phyloP scores from a whole-genome alignment of 2,888 invertebrate species.

The Drosophila colorata region DNA sequence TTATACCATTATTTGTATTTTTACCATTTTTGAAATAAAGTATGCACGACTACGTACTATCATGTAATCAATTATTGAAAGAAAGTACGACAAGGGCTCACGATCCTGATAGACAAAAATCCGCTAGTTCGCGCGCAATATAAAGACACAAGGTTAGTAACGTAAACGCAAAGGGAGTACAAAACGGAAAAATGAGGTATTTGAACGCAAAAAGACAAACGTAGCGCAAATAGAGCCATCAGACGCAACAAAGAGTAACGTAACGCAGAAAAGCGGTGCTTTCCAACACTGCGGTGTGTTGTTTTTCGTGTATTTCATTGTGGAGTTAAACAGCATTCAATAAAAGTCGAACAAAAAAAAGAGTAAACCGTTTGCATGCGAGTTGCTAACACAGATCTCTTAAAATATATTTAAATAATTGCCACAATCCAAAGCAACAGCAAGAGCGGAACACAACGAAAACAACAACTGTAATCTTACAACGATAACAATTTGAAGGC shows the following conservation, averaged over 20 bases:
- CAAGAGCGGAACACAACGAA: slow-evolving; percentile 11
- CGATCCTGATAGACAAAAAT: no score
- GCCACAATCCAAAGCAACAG: background rate
- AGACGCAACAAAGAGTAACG: background rate
- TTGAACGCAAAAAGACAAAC: slow-evolving; percentile 1
- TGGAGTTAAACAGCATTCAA: slow-evolving; percentile 57
- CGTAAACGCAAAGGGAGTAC: background rate
- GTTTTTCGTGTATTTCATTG: slow-evolving; percentile 51
- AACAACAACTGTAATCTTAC: slow-evolving; percentile 53
- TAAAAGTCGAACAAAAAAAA: slow-evolving; percentile 37
- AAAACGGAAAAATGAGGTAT: slow-evolving; percentile 15
- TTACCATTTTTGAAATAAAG: no score
- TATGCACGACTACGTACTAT: no score
- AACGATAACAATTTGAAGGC: slow-evolving; percentile 42
- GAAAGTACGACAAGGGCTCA: no score
- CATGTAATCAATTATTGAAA: no score
- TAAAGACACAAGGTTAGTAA: background rate
- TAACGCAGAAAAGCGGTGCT: slow-evolving; percentile 4
- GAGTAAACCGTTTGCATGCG: slow-evolving; percentile 13
- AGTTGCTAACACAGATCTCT: slow-evolving; percentile 25
- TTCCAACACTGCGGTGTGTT: slow-evolving; percentile 42
- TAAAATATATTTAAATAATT: slow-evolving; percentile 14
- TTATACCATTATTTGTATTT: no score
- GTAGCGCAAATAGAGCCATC: slow-evolving; percentile 7
- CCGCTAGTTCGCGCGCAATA: background rate